These are phyloP conservation scores for Aphelocoma californica DNA, from an alignment of 2,797 vertebrate genomes.

Conservation along the genomic window DNA sequence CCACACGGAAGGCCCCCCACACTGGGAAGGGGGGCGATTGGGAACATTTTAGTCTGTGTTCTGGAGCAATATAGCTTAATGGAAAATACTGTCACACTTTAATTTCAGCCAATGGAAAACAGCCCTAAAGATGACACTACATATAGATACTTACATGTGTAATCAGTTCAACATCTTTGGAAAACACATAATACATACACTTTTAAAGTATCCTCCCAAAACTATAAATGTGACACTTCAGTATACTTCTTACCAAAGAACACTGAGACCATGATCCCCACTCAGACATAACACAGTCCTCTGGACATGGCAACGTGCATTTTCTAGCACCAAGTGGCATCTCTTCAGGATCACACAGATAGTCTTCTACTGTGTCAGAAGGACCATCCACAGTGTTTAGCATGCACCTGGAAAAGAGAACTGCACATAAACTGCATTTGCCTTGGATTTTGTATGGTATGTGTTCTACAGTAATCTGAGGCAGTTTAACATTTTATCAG, in stretches of 20 bases:
- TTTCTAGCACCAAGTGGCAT: constrained; percentile 93
- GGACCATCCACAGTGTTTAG: constrained; percentile 95
- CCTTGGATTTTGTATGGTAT: not conserved
- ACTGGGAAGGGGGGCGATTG: not conserved
- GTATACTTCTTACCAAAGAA: constrained; percentile 83
- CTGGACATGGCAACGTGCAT: constrained; percentile 90
- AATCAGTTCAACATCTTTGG: not conserved
- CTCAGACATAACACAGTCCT: constrained; percentile 94
- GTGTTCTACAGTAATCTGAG: not conserved
- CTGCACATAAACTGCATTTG: not conserved
- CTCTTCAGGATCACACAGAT: constrained; percentile 96
- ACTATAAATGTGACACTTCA: not conserved
- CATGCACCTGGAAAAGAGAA: constrained; percentile 85
- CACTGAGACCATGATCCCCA: constrained; percentile 92
- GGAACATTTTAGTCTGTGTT: not conserved
- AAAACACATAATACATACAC: not conserved
- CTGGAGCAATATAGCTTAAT: not conserved
- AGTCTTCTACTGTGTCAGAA: constrained; percentile 91
- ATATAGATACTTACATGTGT: fast-evolving
- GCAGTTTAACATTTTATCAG: not conserved
- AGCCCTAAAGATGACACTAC: not conserved
- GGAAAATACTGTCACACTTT: not conserved
- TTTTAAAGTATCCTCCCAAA: not conserved
- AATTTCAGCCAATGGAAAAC: not conserved
- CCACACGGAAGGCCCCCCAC: not conserved